Conservation (phyloP, 2,888 invertebrate species). For the Ceraclea dissimilis region DNA sequence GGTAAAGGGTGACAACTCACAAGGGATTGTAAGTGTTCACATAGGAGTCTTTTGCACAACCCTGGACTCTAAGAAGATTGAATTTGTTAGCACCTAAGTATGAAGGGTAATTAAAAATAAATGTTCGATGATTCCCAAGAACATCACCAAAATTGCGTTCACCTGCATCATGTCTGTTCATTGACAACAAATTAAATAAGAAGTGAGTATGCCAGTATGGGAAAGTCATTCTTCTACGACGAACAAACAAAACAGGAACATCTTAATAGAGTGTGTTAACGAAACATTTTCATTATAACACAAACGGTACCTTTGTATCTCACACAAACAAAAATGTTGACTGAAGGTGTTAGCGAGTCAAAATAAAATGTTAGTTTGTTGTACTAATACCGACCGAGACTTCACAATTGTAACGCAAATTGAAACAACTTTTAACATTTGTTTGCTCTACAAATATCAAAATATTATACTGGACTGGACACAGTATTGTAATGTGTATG, state of each 20-base stretch:
- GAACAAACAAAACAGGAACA: neutral
- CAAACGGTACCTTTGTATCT: slow-evolving; percentile 1
- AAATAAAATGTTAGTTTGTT: neutral
- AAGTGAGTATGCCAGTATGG: too few relatives aligned
- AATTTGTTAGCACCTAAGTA: too few relatives aligned
- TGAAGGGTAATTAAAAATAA: too few relatives aligned
- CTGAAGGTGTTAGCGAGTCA: slow-evolving; percentile 21
- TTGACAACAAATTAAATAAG: too few relatives aligned
- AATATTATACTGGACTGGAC: neutral
- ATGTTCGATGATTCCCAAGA: too few relatives aligned
- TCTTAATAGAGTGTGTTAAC: neutral
- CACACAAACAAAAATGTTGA: slow-evolving; percentile 24
- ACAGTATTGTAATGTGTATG: too few relatives aligned
- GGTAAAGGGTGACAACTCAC: too few relatives aligned
- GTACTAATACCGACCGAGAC: slow-evolving; percentile 11
- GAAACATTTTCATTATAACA: neutral
- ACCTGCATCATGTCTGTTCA: too few relatives aligned
- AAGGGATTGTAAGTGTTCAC: too few relatives aligned
- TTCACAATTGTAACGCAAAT: slow-evolving; percentile 25
- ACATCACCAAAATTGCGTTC: too few relatives aligned
- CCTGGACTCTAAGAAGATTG: too few relatives aligned
- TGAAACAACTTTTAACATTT: slow-evolving; percentile 25
- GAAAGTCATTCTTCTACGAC: neutral
- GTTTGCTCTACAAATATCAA: slow-evolving; percentile 20
- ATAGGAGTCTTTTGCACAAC: too few relatives aligned